Conservation (phyloP, 2,888 invertebrate genomes). For the Catonia carolina region DNA sequence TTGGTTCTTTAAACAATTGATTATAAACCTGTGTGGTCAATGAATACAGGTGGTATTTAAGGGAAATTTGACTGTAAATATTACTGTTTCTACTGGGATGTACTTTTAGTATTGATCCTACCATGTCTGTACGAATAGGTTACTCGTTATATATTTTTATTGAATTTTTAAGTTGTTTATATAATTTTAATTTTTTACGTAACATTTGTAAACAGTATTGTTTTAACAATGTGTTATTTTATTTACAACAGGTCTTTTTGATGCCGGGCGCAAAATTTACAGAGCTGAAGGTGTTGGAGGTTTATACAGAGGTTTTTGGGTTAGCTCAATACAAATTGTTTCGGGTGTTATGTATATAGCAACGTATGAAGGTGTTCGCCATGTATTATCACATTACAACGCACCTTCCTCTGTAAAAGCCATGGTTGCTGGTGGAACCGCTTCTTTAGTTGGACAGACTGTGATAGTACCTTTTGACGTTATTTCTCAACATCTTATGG, state of each 20-base stretch:
- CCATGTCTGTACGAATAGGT: too few relatives aligned
- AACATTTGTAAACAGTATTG: too few relatives aligned
- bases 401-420: constrained; percentile 60
- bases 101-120: too few relatives aligned
- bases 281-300: constrained; percentile 76
- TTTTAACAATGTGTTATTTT: too few relatives aligned
- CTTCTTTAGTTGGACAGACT: constrained; percentile 89
- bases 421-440: constrained; percentile 81
- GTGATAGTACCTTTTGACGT: constrained; percentile 96
- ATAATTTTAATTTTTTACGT: too few relatives aligned
- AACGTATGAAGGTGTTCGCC: constrained; percentile 86
- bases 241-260: constrained; percentile 75
- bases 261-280: constrained; percentile 84
- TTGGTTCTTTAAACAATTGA: too few relatives aligned
- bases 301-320: constrained; percentile 91
- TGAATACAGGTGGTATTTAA: too few relatives aligned
- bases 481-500: constrained; percentile 94
- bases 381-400: constrained; percentile 62
- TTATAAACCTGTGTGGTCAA: too few relatives aligned
- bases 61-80: too few relatives aligned
- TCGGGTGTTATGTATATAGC: constrained; percentile 88
- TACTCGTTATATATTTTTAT: too few relatives aligned
- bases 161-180: too few relatives aligned
- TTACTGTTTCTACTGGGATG: too few relatives aligned
- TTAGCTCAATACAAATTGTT: constrained; percentile 80